Conservation (phyloP, 37 sponge, comb jelly and placozoan genomes). For the Crambe crambe region DNA sequence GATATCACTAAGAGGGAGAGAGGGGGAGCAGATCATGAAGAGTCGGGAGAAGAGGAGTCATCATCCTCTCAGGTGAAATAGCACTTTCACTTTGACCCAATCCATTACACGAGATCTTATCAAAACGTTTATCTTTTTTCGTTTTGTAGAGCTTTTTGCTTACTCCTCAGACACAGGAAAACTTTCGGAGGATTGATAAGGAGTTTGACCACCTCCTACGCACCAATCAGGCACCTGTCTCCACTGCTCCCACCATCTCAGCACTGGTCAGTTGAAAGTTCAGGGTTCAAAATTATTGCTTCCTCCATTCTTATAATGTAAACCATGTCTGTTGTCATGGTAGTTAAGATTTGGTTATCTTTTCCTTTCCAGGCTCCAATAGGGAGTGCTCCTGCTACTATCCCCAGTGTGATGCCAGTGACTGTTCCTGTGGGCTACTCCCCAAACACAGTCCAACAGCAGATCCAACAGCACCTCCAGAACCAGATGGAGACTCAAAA, state of each 20-base stretch:
- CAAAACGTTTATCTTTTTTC: background rate
- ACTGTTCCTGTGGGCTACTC: slow-evolving; percentile 51
- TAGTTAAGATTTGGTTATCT: no score
- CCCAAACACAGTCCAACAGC: slow-evolving; percentile 19
- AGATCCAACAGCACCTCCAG: slow-evolving; percentile 42
- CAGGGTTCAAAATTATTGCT: no score
- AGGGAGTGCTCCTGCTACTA: slow-evolving; percentile 13
- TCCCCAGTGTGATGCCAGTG: slow-evolving; percentile 67
- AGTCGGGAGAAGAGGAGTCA: slow-evolving; percentile 54
- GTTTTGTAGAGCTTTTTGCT: slow-evolving; percentile 23
- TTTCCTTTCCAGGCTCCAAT: no score
- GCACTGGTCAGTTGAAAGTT: background rate
- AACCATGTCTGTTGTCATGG: background rate
- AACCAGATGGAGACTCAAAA: slow-evolving; percentile 19
- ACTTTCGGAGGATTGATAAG: slow-evolving; percentile 45
- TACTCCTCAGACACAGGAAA: slow-evolving; percentile 52
- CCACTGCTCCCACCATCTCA: background rate
- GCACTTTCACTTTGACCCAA: no score
- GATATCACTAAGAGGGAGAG: slow-evolving; percentile 71
- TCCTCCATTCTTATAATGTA: no score
- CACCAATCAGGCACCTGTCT: slow-evolving; percentile 5
- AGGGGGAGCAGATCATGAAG: slow-evolving; percentile 19
- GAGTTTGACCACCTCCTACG: slow-evolving; percentile 60
- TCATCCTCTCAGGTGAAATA: background rate
- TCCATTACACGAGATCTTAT: no score